Evolutionary conservation across 2,888 invertebrate species (phyloP).

Genomic region (Tryphoninae sp.): DNA sequence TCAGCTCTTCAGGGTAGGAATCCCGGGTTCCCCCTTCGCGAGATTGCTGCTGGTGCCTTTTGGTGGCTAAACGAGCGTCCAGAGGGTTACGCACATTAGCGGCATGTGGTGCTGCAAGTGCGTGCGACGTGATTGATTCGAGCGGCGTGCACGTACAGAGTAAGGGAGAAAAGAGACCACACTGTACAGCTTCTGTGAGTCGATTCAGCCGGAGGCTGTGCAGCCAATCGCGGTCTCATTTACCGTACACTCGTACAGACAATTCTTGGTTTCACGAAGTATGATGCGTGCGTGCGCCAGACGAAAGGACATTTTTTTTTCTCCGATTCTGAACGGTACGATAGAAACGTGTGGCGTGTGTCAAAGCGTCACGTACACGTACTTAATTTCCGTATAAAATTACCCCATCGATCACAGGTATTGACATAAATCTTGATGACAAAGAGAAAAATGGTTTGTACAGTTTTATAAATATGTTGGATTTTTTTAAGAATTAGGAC

Average conservation of each 20-base stretch:
- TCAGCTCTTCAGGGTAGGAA: constrained; percentile 22
- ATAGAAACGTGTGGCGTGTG: constrained; percentile 30
- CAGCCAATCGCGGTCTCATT: constrained; percentile 31
- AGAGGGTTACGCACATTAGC: constrained; percentile 76
- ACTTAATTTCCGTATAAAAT: background rate
- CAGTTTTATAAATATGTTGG: too few species aligned
- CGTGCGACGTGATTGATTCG: constrained; percentile 79
- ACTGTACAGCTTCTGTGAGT: constrained; percentile 29
- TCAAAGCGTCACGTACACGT: constrained; percentile 20
- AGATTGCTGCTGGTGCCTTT: constrained; percentile 52
- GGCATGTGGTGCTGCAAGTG: constrained; percentile 77
- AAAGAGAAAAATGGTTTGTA: too few species aligned
- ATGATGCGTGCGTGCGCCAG: constrained; percentile 23
- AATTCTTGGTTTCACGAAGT: constrained; percentile 50
- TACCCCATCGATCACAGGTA: background rate
- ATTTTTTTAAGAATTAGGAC: too few species aligned
- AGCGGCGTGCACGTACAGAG: constrained; percentile 70
- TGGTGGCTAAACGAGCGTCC: constrained; percentile 70
- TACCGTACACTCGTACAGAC: constrained; percentile 35
- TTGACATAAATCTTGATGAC: background rate
- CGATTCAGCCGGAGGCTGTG: constrained; percentile 24
- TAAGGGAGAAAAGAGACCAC: constrained; percentile 11
- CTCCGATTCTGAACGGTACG: constrained; percentile 18
- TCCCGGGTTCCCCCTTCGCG: constrained; percentile 28
- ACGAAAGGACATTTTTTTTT: constrained; percentile 36